Evolutionary conservation across 2,888 invertebrate genomes (phyloP).

Genomic region (Leucophenga montana): DNA sequence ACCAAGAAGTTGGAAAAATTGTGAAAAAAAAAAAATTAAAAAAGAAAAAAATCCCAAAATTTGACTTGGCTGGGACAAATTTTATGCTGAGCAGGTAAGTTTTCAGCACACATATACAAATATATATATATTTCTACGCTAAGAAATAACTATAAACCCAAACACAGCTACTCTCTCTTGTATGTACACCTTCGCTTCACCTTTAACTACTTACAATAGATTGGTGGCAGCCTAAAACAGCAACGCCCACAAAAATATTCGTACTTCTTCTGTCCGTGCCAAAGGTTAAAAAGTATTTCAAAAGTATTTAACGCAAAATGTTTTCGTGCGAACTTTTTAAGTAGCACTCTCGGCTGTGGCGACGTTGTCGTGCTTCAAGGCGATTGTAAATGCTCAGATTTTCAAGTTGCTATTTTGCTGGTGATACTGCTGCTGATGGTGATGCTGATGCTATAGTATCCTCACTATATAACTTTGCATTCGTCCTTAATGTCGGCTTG

Average conservation of each 20-base stretch:
- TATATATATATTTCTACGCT: no score
- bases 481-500: no score
- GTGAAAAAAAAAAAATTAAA: neutral
- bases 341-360: constrained; percentile 15
- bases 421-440: no score
- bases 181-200: no score
- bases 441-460: no score
- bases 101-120: neutral
- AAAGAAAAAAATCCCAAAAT: neutral
- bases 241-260: neutral
- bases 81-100: constrained; percentile 25
- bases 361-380: neutral
- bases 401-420: neutral
- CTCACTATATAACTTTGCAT: no score
- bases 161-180: no score
- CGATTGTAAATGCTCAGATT: neutral
- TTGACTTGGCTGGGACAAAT: neutral
- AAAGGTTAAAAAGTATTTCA: constrained; percentile 28
- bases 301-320: constrained; percentile 28
- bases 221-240: no score
- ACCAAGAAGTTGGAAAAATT: no score
- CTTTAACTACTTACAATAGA: no score
- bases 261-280: neutral
- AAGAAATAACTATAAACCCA: no score
- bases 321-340: constrained; percentile 24